Conservation (phyloP, 2,888 invertebrate genomes). For the Athrips mouffetella region DNA sequence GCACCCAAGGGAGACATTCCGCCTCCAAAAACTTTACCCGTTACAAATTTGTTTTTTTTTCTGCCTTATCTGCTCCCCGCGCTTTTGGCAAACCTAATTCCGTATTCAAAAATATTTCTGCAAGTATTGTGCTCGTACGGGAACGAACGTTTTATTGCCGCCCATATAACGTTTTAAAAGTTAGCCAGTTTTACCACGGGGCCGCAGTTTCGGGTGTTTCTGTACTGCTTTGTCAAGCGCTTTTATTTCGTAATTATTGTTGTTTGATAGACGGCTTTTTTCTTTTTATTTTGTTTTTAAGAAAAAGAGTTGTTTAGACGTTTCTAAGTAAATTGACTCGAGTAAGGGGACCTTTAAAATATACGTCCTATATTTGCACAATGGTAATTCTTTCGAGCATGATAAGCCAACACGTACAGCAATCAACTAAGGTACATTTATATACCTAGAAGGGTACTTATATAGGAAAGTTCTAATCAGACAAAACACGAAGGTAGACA, state of each 20-base stretch:
- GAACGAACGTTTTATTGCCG: slow-evolving; percentile 74
- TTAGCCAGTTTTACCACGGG: slow-evolving; percentile 67
- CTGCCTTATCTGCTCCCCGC: slow-evolving; percentile 77
- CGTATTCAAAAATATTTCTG: slow-evolving; percentile 79
- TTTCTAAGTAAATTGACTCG: no score
- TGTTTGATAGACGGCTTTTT: slow-evolving; percentile 53
- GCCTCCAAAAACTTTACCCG: slow-evolving; percentile 79
- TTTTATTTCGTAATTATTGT: slow-evolving; percentile 63
- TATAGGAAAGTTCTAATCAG: slow-evolving; percentile 57
- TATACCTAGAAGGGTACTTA: slow-evolving; percentile 24
- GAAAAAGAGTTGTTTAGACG: background rate
- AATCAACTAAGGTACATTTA: slow-evolving; percentile 1
- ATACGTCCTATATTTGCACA: background rate
- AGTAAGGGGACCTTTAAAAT: no score
- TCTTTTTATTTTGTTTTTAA: slow-evolving; percentile 9
- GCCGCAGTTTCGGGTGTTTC: slow-evolving; percentile 43
- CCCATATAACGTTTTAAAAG: slow-evolving; percentile 78
- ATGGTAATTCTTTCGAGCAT: background rate
- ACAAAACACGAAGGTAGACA: slow-evolving; percentile 55
- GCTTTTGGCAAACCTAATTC: slow-evolving; percentile 78
- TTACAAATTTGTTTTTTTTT: slow-evolving; percentile 79
- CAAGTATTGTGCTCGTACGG: slow-evolving; percentile 76
- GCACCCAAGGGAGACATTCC: slow-evolving; percentile 77
- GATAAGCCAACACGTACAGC: slow-evolving; percentile 19
- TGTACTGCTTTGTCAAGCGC: slow-evolving; percentile 42